Percentiles rank a stretch among this genome's conserved stretches.
These are phyloP conservation scores for Macrobrachium nipponense DNA, from an alignment of 1,140 invertebrate genomes.

Conservation along the genomic window DNA sequence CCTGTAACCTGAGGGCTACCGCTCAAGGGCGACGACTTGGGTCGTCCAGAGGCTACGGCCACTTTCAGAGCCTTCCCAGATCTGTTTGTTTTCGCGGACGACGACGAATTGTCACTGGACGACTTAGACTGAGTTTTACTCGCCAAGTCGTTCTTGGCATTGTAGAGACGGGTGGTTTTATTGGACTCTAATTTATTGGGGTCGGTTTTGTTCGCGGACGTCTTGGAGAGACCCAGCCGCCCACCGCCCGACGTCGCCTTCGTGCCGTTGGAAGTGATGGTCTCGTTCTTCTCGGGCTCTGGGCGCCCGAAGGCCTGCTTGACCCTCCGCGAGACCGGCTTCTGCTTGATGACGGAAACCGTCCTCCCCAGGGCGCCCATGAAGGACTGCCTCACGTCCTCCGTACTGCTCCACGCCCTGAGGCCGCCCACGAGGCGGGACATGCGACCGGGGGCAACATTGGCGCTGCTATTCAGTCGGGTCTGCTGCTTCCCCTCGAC, in stretches of 20 bases:
- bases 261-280: conserved; percentile 1
- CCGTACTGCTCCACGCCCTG: conserved; percentile 63
- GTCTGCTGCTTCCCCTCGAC: conserved; percentile 4
- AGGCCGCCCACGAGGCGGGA: conserved; percentile 60
- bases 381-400: conserved; percentile 60
- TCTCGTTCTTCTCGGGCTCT: conserved; percentile 1
- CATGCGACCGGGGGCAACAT: conserved; percentile 47
- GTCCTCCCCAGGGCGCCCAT: conserved; percentile 61
- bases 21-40: too few species aligned
- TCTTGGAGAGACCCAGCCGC: background rate
- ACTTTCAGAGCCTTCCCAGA: background rate
- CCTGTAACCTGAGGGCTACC: background rate
- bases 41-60: too few species aligned
- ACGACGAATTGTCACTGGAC: conserved; percentile 1
- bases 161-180: background rate
- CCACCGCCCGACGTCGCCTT: conserved; percentile 11
- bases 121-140: background rate
- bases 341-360: conserved; percentile 57
- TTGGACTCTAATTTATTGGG: conserved; percentile 1
- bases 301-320: conserved; percentile 42
- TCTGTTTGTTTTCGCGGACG: background rate
- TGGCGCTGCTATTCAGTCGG: conserved; percentile 1
- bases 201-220: conserved; percentile 5
- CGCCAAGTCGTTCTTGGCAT: conserved; percentile 14
- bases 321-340: conserved; percentile 40